These are phyloP conservation scores for Aphelenchoides fujianensis DNA, from an alignment of 1,140 invertebrate genomes.

Conservation along the genomic window DNA sequence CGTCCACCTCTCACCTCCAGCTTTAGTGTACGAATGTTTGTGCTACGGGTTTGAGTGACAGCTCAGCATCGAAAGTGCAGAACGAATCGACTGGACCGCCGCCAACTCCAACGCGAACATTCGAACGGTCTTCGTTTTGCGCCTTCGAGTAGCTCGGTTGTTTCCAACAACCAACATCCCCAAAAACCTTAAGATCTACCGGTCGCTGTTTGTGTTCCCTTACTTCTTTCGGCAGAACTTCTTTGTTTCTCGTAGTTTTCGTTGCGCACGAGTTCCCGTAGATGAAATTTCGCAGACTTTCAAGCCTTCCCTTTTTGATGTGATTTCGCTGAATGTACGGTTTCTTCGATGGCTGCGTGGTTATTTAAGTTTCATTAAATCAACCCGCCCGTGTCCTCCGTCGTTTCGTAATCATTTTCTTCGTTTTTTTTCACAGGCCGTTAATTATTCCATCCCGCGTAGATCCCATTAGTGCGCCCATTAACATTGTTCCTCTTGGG, in stretches of 20 bases:
- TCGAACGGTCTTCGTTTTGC: not conserved
- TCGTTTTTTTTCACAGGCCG: no score
- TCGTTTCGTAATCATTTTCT: no score
- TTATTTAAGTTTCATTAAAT: no score
- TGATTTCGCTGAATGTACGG: no score
- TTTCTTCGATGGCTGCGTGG: no score
- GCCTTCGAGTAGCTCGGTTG: constrained; percentile 37
- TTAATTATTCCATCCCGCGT: no score
- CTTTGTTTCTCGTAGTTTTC: not conserved
- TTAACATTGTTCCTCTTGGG: no score
- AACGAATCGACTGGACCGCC: not conserved
- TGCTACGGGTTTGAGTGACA: not conserved
- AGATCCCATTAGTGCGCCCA: no score
- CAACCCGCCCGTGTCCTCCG: no score
- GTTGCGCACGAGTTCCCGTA: not conserved
- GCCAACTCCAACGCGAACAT: not conserved
- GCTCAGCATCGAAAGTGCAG: not conserved
- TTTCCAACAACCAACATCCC: constrained; percentile 48
- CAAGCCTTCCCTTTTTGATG: no score
- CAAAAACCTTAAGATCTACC: constrained; percentile 2
- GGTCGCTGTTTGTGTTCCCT: not conserved
- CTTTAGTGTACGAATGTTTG: not conserved
- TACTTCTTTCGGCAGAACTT: constrained; percentile 1
- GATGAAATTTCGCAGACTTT: no score
- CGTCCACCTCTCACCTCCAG: no score